Evolutionary conservation across 2,797 vertebrate species (phyloP).

Genomic region (Coregonus suidteri): DNA sequence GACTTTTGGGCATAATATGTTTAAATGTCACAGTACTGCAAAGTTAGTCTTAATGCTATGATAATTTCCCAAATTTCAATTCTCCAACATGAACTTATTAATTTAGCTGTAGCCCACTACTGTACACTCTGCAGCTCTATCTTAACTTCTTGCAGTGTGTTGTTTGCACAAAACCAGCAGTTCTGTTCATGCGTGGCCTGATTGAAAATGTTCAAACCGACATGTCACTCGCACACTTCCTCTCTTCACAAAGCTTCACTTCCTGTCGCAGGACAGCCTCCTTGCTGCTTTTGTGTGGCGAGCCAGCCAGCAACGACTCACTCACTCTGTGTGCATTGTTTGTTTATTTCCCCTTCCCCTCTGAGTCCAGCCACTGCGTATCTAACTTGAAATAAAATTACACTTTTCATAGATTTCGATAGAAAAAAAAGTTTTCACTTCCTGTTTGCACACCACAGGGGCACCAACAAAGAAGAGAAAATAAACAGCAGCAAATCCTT

Average conservation of each 20-base stretch:
- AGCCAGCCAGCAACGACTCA: constrained; percentile 21
- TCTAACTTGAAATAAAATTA: constrained; percentile 32
- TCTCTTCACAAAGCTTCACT: constrained; percentile 59
- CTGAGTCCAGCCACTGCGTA: constrained; percentile 21
- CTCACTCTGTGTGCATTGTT: constrained; percentile 37
- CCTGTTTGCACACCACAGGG: constrained; percentile 54
- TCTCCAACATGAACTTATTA: background rate
- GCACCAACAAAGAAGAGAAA: constrained; percentile 20
- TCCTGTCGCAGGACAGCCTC: constrained; percentile 64
- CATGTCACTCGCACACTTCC: constrained; percentile 46
- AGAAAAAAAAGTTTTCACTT: constrained; percentile 55
- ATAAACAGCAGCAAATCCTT: constrained; percentile 10
- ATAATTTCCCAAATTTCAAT: background rate
- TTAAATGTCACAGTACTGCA: background rate
- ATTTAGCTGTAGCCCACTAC: background rate
- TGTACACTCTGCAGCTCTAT: background rate
- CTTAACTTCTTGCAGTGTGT: background rate
- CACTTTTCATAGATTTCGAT: constrained; percentile 31
- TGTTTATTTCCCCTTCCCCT: constrained; percentile 50
- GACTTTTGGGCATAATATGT: background rate
- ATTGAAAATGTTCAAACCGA: constrained; percentile 30
- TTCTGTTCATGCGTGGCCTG: constrained; percentile 15
- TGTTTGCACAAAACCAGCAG: background rate
- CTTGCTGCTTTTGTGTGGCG: constrained; percentile 66
- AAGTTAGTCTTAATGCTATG: background rate